phyloP scores from a whole-genome alignment of 2,797 vertebrate genomes.

The Tangara arthus region DNA sequence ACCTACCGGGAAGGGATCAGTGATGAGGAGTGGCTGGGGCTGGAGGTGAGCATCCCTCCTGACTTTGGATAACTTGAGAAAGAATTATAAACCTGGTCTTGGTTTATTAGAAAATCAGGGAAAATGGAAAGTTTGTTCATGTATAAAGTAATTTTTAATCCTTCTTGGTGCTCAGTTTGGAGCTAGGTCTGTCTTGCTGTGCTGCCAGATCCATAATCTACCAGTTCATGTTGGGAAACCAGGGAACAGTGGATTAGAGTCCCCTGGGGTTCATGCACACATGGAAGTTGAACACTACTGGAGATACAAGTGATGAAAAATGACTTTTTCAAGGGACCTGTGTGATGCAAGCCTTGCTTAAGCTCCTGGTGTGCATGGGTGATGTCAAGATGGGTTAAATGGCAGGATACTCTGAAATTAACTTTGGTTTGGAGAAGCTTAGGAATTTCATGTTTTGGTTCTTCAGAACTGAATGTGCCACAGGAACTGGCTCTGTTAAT shows the following conservation, averaged over 20 bases:
- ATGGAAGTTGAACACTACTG: accelerated
- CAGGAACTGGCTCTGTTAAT: background rate
- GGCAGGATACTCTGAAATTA: background rate
- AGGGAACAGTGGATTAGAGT: background rate
- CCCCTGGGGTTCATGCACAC: background rate
- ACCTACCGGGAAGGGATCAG: background rate
- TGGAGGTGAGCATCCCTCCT: background rate
- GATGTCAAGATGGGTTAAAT: background rate
- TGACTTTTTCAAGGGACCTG: background rate
- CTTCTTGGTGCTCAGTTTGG: background rate
- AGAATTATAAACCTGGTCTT: background rate
- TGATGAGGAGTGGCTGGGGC: background rate
- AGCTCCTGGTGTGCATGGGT: background rate
- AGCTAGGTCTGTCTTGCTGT: background rate
- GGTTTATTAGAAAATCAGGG: background rate
- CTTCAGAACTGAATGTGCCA: background rate
- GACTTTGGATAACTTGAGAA: background rate
- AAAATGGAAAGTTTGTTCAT: background rate
- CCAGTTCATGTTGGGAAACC: background rate
- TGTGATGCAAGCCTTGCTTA: background rate
- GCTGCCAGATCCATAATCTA: background rate
- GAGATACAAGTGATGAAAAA: background rate
- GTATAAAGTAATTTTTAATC: background rate
- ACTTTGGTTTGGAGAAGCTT: background rate
- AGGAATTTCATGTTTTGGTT: background rate